These are phyloP conservation scores for Rhinophrynus dorsalis DNA, from an alignment of 2,797 vertebrate genomes.

Conservation along the genomic window DNA sequence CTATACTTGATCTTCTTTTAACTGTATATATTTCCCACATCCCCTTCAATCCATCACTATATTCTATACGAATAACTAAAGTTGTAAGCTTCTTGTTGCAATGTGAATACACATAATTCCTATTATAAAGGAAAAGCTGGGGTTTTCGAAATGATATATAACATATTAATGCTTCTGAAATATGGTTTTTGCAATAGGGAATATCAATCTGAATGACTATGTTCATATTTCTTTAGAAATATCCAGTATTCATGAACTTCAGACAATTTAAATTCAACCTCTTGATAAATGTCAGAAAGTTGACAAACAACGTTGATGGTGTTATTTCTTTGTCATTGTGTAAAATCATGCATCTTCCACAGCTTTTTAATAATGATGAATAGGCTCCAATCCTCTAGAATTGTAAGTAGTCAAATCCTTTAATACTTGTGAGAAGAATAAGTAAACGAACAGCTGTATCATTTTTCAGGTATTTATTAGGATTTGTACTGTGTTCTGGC, in stretches of 20 bases:
- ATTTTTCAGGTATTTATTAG: slow-evolving; percentile 12
- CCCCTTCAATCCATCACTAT: no score
- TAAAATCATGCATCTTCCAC: neutral
- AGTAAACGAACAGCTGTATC: neutral
- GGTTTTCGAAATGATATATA: neutral
- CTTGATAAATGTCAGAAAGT: slow-evolving; percentile 8
- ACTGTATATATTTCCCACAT: no score
- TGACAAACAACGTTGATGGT: neutral
- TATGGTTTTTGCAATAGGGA: neutral
- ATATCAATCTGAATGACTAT: neutral
- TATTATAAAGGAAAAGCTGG: neutral
- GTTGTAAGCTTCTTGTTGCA: no score
- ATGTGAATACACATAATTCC: no score
- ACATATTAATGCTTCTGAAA: neutral
- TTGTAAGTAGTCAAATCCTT: neutral
- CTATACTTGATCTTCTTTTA: no score
- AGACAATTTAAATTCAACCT: neutral
- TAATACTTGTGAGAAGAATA: slow-evolving; percentile 5
- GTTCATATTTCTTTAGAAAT: neutral
- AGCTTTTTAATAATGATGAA: slow-evolving; percentile 24
- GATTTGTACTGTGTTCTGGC: neutral
- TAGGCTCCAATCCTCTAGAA: neutral
- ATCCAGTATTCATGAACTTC: neutral
- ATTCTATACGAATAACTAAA: no score
- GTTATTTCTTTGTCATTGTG: neutral